Percentiles rank a stretch among this genome's conserved stretches.
These are phyloP conservation scores for Drosophila auraria DNA, from an alignment of 1,140 invertebrate genomes.

Conservation along the genomic window DNA sequence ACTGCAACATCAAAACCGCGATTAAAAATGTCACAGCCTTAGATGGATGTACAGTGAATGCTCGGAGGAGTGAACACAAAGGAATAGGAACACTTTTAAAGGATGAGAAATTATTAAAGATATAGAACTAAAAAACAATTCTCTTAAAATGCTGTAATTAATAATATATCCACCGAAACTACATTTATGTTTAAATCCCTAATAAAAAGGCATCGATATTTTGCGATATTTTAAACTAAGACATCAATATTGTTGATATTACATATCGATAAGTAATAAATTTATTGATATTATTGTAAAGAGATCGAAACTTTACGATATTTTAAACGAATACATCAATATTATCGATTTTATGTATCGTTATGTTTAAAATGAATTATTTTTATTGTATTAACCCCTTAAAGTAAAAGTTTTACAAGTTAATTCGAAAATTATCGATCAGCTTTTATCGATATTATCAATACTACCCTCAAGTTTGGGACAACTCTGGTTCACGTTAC, in stretches of 20 bases:
- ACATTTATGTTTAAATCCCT: too few relatives aligned
- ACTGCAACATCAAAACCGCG: constrained; percentile 46
- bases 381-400: too few relatives aligned
- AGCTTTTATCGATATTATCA: too few relatives aligned
- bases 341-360: background rate
- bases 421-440: too few relatives aligned
- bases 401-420: too few relatives aligned
- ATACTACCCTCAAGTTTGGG: too few relatives aligned
- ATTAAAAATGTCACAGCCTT: constrained; percentile 79
- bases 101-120: too few relatives aligned
- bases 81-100: accelerated
- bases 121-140: too few relatives aligned
- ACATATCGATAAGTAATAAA: too few relatives aligned
- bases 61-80: background rate
- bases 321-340: background rate
- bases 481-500: background rate
- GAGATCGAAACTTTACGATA: background rate
- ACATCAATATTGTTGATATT: background rate
- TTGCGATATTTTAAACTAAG: background rate
- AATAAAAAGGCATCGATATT: background rate
- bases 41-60: constrained; percentile 48
- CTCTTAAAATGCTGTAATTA: background rate
- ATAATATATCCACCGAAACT: too few relatives aligned
- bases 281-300: too few relatives aligned
- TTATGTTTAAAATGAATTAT: too few relatives aligned